Conservation (phyloP, 2,888 invertebrate genomes). For the Cordilura impudica region DNA sequence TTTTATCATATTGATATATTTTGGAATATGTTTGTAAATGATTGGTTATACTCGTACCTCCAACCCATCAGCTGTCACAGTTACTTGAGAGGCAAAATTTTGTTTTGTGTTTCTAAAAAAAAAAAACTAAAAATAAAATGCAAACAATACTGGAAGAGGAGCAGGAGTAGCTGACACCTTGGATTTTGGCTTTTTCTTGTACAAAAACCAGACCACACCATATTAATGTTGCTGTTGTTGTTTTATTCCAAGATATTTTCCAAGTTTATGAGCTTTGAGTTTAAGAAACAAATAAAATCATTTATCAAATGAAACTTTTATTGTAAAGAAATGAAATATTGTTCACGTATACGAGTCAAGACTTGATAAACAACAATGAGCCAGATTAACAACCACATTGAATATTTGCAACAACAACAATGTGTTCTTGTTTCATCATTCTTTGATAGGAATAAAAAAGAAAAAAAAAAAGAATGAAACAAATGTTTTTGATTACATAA, state of each 20-base stretch:
- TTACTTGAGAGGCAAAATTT: constrained; percentile 19
- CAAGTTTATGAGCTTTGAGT: constrained; percentile 58
- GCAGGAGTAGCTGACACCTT: constrained; percentile 15
- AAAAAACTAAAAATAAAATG: constrained; percentile 2
- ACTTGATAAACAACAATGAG: constrained; percentile 55
- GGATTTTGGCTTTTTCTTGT: background rate
- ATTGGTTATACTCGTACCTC: background rate
- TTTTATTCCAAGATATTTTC: constrained; percentile 2
- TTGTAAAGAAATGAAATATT: constrained; percentile 65
- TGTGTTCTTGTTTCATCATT: background rate
- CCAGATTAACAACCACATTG: constrained; percentile 51
- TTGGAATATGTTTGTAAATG: background rate
- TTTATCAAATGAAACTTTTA: constrained; percentile 65
- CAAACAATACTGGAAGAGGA: background rate
- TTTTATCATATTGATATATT: constrained; percentile 19
- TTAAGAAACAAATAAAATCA: constrained; percentile 64
- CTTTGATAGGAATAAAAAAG: background rate
- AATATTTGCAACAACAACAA: constrained; percentile 32
- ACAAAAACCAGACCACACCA: background rate
- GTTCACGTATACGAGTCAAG: constrained; percentile 57
- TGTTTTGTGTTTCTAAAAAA: constrained; percentile 14
- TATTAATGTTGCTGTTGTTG: constrained; percentile 8
- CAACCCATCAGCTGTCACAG: constrained; percentile 42
- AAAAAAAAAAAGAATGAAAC: constrained; percentile 16
- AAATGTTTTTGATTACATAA: constrained; percentile 51